Evolutionary conservation across 1,140 invertebrate species (phyloP).

Genomic region (Zaprionus gabonicus): DNA sequence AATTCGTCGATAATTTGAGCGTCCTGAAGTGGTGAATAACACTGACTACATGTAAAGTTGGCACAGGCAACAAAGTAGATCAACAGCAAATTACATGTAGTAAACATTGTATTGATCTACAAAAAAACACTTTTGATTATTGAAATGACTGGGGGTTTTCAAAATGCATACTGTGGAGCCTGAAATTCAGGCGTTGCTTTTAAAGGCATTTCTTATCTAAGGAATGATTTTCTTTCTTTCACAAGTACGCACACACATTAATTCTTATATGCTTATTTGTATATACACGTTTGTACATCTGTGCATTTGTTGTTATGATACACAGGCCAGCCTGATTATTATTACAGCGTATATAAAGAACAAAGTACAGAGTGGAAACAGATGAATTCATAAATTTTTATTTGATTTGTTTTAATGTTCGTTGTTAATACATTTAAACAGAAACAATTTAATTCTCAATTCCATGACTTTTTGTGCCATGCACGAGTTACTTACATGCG

Average conservation of each 20-base stretch:
- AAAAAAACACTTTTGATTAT: conserved; percentile 6
- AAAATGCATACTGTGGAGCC: conserved; percentile 14
- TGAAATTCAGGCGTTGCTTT: background rate
- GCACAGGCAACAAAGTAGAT: conserved; percentile 33
- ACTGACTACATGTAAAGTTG: conserved; percentile 8
- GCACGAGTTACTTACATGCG: conserved; percentile 7
- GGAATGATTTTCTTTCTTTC: background rate
- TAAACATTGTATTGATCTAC: conserved; percentile 37
- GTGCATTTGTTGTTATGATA: conserved; percentile 1
- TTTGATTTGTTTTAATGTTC: background rate
- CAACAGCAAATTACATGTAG: conserved; percentile 29
- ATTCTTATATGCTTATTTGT: background rate
- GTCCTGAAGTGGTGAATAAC: conserved; percentile 65
- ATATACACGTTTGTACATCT: background rate
- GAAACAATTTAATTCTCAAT: conserved; percentile 4
- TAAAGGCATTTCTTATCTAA: conserved; percentile 15
- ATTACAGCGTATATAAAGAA: conserved; percentile 6
- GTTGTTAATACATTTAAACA: conserved; percentile 1
- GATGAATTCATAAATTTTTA: background rate
- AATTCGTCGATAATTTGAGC: conserved; percentile 54
- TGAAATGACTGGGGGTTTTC: background rate
- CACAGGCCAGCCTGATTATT: background rate
- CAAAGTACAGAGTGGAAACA: conserved; percentile 17
- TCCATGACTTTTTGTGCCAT: background rate
- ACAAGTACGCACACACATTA: background rate